These are phyloP conservation scores for Patella depressa DNA, from an alignment of 2,888 invertebrate genomes.

Conservation along the genomic window DNA sequence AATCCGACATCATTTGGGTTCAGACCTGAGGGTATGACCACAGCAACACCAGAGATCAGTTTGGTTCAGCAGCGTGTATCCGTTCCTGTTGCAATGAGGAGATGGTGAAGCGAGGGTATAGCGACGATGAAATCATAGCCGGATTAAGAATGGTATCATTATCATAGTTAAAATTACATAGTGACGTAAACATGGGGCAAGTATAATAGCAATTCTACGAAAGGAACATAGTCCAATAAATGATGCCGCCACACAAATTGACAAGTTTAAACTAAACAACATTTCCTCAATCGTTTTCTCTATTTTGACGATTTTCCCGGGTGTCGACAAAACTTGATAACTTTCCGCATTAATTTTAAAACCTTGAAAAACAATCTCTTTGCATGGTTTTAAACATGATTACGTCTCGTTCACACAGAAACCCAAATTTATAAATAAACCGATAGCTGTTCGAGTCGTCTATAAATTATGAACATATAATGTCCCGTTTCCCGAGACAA, in stretches of 20 bases:
- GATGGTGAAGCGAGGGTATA: too few relatives aligned
- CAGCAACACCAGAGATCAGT: too few relatives aligned
- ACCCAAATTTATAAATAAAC: not conserved
- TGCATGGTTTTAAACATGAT: not conserved
- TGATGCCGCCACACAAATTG: not conserved
- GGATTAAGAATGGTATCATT: not conserved
- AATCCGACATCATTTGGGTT: too few relatives aligned
- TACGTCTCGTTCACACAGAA: not conserved
- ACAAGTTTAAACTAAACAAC: not conserved
- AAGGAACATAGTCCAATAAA: not conserved
- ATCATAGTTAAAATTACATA: not conserved
- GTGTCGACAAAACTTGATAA: not conserved
- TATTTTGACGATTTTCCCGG: not conserved
- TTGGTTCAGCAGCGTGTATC: too few relatives aligned
- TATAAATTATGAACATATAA: not conserved
- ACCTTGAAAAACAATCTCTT: not conserved
- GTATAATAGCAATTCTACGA: not conserved
- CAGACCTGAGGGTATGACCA: too few relatives aligned
- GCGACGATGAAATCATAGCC: not conserved
- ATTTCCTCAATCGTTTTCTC: not conserved
- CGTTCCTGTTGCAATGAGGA: too few relatives aligned
- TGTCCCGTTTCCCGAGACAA: not conserved
- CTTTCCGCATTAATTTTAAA: not conserved
- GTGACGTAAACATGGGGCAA: not conserved
- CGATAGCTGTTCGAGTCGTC: not conserved